Evolutionary conservation across 1,140 invertebrate genomes (phyloP), one percentile per base, ranked within the genome.

Genomic region (Caenorhabditis briggsae): DNA sequence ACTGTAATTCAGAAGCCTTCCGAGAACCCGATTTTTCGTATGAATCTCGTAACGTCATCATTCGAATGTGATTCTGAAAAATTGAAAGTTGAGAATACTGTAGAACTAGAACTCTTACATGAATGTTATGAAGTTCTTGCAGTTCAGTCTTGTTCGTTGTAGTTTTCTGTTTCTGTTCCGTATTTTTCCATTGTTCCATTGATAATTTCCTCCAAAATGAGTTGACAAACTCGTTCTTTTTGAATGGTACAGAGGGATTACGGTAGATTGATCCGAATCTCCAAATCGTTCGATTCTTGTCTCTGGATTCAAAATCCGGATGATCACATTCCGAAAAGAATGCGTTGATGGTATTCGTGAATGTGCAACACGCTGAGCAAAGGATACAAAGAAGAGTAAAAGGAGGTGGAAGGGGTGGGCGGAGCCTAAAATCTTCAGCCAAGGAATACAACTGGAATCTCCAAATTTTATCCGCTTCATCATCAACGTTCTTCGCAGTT

Each of bases 381-480:
- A 90, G 18, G 41, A 91, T 85, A 64, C 88, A 91, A 18, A 91
- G 33, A 20, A 88, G 86, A 65, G 91, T 91, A 14, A 91, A 86
- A 41, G 91, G 91, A 55, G 91, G 91, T n/a, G 91, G 91, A 50
- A 92, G 58, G 25, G 87, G 89, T 41, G 91, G 91, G 8, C 91
- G 89, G 12, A 89, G 41, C 90, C 90, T 90, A 59, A 90, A 92
- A 86, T 90, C 85, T n/a, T 86, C 88, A 2, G 87, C 88, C 74
- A 91, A 84, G 7, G 87, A 85, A 70, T 92, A 92, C 14, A 92
- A 84, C 59, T 91, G 91, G 70, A 90, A 91, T 64, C 89, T 91
- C 91, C 91, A 91, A 59, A 91, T 91, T 20, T 88, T 86, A 82
- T 91, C 89, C 18, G 91, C 89, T 65, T 91, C 90, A 41, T 91